These are phyloP conservation scores for Drosophila ohnishii DNA, from an alignment of 1,140 invertebrate species.

Conservation along the genomic window DNA sequence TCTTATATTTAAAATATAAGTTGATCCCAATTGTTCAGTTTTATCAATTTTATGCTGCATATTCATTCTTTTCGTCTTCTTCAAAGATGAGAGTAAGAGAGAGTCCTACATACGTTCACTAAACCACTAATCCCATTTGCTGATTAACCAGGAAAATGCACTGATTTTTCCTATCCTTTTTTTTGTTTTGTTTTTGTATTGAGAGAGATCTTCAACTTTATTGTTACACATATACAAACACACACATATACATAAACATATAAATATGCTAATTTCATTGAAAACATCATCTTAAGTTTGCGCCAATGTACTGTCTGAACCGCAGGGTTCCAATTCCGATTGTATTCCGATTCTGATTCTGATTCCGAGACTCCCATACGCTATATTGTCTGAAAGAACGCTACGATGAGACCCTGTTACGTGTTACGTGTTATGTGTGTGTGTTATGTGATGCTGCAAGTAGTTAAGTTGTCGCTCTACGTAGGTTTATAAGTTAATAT, in stretches of 20 bases:
- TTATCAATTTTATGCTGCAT: constrained; percentile 80
- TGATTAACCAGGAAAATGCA: constrained; percentile 34
- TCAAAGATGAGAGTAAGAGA: constrained; percentile 57
- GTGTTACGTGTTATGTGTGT: constrained; percentile 20
- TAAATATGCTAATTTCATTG: constrained; percentile 53
- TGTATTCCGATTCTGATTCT: constrained; percentile 10
- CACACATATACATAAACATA: constrained; percentile 64
- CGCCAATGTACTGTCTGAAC: constrained; percentile 37
- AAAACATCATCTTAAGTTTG: constrained; percentile 48
- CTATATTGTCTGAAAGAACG: constrained; percentile 43
- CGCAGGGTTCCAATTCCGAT: constrained; percentile 16
- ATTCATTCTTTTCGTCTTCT: constrained; percentile 71
- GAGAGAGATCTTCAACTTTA: constrained; percentile 35
- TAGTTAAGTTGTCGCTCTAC: constrained; percentile 54
- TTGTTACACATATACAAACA: constrained; percentile 75
- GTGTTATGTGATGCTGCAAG: constrained; percentile 55
- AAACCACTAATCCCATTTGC: constrained; percentile 26
- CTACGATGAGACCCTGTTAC: constrained; percentile 30
- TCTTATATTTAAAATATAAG: constrained; percentile 83
- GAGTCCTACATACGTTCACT: constrained; percentile 37
- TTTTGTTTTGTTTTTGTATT: constrained; percentile 22
- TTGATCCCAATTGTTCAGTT: constrained; percentile 83
- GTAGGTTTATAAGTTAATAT: constrained; percentile 56
- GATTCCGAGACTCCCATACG: constrained; percentile 14
- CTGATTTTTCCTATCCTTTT: constrained; percentile 9